phyloP scores from a whole-genome alignment of 2,797 vertebrate species.

The Syndactyla subalaris region DNA sequence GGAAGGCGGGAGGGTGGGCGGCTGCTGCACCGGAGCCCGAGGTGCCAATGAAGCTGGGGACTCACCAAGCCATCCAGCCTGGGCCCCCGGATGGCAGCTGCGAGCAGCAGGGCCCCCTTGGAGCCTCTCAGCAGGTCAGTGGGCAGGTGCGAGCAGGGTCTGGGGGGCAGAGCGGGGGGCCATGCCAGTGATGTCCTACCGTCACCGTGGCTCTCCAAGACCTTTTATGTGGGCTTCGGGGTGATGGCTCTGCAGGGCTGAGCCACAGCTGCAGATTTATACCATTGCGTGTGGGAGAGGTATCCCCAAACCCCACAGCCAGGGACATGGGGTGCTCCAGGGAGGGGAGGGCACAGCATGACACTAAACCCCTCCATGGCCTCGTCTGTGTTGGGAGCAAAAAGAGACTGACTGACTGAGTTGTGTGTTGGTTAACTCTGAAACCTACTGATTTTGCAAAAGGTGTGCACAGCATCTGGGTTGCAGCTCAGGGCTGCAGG shows the following conservation, averaged over 20 bases:
- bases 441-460: background rate
- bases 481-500: background rate
- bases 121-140: slow-evolving; percentile 75
- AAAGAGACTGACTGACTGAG: background rate
- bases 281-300: background rate
- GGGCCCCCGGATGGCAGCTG: slow-evolving; percentile 43
- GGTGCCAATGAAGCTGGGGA: slow-evolving; percentile 57
- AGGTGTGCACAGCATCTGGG: background rate
- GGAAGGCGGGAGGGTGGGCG: slow-evolving; percentile 29
- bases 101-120: slow-evolving; percentile 27
- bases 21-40: background rate
- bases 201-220: slow-evolving; percentile 59
- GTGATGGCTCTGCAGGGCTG: slow-evolving; percentile 54
- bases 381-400: background rate
- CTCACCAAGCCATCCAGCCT: background rate
- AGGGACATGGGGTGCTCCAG: background rate
- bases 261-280: slow-evolving; percentile 53
- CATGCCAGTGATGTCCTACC: slow-evolving; percentile 3
- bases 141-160: slow-evolving; percentile 30
- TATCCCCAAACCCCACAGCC: background rate
- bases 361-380: background rate
- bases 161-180: background rate
- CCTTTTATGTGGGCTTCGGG: slow-evolving; percentile 67
- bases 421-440: background rate
- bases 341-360: background rate